phyloP scores from a whole-genome alignment of 2,797 vertebrate species.

The Liparis tanakae region DNA sequence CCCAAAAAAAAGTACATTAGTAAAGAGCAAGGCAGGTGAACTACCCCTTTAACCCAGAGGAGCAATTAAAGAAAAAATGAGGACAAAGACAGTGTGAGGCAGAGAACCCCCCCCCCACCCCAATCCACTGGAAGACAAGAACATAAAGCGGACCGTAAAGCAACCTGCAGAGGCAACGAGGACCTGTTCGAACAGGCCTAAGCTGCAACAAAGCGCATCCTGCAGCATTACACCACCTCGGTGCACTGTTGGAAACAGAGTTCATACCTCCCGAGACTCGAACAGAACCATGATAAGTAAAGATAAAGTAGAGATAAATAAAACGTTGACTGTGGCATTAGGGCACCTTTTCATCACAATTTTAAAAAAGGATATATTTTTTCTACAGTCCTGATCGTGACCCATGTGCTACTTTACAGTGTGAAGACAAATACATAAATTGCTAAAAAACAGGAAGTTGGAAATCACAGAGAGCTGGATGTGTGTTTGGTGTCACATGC shows the following conservation, averaged over 20 bases:
- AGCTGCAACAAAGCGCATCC: slow-evolving; percentile 82
- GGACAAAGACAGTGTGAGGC: slow-evolving; percentile 18
- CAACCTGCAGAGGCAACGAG: slow-evolving; percentile 67
- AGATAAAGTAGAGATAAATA: slow-evolving; percentile 2
- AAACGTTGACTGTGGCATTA: background rate
- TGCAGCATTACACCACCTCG: slow-evolving; percentile 73
- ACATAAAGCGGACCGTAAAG: slow-evolving; percentile 76
- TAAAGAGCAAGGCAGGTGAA: background rate
- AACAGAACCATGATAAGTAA: slow-evolving; percentile 41
- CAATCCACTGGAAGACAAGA: slow-evolving; percentile 68
- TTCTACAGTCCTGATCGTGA: background rate
- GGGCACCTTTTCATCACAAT: slow-evolving; percentile 21
- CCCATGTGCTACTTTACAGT: background rate
- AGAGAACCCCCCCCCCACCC: slow-evolving; percentile 40
- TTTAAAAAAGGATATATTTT: background rate
- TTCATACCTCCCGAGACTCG: slow-evolving; percentile 19
- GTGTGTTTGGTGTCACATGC: slow-evolving; percentile 51
- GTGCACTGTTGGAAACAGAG: slow-evolving; percentile 52
- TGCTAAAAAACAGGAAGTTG: slow-evolving; percentile 24
- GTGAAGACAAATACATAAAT: slow-evolving; percentile 7
- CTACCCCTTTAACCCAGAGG: slow-evolving; percentile 1
- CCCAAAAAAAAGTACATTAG: background rate
- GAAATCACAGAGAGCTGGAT: slow-evolving; percentile 55
- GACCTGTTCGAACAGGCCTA: slow-evolving; percentile 83
- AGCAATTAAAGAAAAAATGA: background rate